Evolutionary conservation across 1,140 invertebrate species (phyloP).

Genomic region (Bombus soroeensis): DNA sequence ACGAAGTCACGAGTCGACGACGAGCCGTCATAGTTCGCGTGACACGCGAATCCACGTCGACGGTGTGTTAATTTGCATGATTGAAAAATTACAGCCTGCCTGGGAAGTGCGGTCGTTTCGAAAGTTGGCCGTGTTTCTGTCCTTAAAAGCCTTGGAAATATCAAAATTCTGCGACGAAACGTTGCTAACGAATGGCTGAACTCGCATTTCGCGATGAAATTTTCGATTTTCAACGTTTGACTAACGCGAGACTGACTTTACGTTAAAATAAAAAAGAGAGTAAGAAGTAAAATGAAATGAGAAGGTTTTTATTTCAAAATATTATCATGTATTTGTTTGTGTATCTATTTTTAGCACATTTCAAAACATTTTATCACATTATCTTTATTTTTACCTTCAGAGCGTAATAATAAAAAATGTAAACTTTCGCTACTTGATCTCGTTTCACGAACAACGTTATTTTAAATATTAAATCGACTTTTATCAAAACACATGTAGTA

Average conservation of each 20-base stretch:
- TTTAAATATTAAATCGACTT: no score
- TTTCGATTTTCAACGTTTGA: not conserved
- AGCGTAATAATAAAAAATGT: no score
- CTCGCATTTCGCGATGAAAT: not conserved
- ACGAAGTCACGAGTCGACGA: conserved; percentile 26
- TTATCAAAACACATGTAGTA: no score
- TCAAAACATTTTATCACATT: no score
- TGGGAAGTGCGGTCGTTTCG: not conserved
- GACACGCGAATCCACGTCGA: conserved; percentile 20
- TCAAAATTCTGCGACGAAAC: not conserved
- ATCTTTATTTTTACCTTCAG: no score
- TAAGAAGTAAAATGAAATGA: no score
- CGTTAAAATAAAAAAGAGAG: no score
- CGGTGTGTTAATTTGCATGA: conserved; percentile 44
- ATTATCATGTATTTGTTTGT: no score
- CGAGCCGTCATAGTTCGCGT: conserved; percentile 4
- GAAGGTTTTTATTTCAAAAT: no score
- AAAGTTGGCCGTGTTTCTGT: not conserved
- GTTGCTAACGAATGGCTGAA: not conserved
- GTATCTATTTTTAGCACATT: no score
- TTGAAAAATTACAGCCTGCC: conserved; percentile 31
- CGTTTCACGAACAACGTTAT: no score
- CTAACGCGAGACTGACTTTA: not conserved
- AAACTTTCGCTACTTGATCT: no score
- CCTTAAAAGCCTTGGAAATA: conserved; percentile 6